Conservation (phyloP, 2,797 vertebrate species). For the Sebastes diaconus region DNA sequence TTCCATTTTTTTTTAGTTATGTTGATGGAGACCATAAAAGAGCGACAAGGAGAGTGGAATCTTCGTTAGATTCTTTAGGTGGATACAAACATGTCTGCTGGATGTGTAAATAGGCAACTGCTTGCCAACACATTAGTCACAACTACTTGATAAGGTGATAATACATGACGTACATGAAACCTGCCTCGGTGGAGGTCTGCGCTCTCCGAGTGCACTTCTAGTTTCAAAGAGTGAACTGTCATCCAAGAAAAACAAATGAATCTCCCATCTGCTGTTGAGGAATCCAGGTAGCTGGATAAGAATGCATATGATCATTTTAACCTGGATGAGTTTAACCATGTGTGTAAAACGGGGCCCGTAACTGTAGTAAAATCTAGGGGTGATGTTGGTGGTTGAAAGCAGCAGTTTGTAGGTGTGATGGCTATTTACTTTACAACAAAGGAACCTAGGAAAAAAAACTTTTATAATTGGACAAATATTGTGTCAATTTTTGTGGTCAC, state of each 20-base stretch:
- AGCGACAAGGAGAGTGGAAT: not conserved
- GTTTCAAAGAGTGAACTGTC: too few relatives aligned
- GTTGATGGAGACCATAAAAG: not conserved
- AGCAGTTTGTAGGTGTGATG: slow-evolving; percentile 36
- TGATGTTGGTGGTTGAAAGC: not conserved
- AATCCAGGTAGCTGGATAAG: not conserved
- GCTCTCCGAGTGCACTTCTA: too few relatives aligned
- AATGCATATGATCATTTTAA: not conserved
- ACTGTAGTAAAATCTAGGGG: not conserved
- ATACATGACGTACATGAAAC: too few relatives aligned
- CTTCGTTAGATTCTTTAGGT: not conserved
- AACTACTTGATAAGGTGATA: not conserved
- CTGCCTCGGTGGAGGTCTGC: too few relatives aligned
- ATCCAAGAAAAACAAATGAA: too few relatives aligned
- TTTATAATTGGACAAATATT: not conserved
- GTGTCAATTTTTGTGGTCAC: not conserved
- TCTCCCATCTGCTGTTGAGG: too few relatives aligned
- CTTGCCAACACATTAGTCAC: not conserved
- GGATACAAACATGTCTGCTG: not conserved
- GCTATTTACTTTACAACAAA: slow-evolving; percentile 27
- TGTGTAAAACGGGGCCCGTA: not conserved
- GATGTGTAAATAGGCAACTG: not conserved
- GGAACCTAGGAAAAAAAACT: not conserved
- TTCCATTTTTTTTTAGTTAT: too few relatives aligned
- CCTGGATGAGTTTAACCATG: not conserved